These are phyloP conservation scores for Tachina lurida DNA, from an alignment of 2,888 invertebrate species.

Conservation along the genomic window DNA sequence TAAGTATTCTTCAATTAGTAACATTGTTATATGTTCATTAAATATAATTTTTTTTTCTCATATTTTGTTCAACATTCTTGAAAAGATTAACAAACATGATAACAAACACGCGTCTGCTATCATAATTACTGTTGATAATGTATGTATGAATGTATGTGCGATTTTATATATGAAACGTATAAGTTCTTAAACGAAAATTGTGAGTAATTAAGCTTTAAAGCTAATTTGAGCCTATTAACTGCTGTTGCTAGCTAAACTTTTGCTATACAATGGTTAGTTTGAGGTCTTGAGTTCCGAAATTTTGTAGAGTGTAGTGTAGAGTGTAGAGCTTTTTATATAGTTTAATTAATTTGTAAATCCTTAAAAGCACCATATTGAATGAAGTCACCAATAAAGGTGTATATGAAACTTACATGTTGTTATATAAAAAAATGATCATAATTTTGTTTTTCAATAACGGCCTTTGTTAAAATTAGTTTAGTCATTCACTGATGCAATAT, in stretches of 20 bases:
- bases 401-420: no score
- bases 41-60: background rate
- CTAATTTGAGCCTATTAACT: no score
- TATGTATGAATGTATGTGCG: background rate
- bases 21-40: constrained; percentile 18
- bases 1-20: constrained; percentile 41
- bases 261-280: no score
- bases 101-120: background rate
- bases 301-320: no score
- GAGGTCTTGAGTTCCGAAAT: no score
- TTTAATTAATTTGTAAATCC: background rate
- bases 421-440: background rate
- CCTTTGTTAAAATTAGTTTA: no score
- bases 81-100: constrained; percentile 22
- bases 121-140: background rate
- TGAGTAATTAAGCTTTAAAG: no score
- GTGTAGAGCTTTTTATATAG: no score
- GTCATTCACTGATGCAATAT: no score
- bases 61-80: constrained; percentile 24
- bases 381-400: constrained; percentile 1
- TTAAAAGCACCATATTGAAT: constrained; percentile 1
- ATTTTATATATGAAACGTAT: no score
- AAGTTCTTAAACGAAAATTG: no score
- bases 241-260: no score
- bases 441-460: background rate